phyloP scores from a whole-genome alignment of 2,113 vertebrate genomes.

The Ornithorhynchus anatinus region DNA sequence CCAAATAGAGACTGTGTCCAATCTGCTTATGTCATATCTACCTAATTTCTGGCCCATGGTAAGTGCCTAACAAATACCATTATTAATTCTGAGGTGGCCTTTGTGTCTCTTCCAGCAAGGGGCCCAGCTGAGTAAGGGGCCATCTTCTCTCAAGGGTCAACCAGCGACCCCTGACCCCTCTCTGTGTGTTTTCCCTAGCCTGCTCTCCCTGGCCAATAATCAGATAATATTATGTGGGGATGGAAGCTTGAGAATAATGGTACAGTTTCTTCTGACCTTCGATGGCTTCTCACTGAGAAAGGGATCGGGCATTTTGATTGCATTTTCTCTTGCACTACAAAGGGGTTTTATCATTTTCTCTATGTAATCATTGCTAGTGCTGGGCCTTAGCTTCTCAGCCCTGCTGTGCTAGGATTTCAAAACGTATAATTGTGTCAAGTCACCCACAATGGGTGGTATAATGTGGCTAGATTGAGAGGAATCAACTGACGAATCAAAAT shows the following conservation, averaged over 20 bases:
- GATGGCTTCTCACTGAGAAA: neutral
- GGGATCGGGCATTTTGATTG: neutral
- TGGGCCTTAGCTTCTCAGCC: conserved; percentile 7
- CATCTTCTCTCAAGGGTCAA: no score
- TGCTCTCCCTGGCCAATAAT: neutral
- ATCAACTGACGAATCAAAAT: conserved; percentile 39
- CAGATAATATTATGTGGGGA: neutral
- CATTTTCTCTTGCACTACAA: conserved; percentile 9
- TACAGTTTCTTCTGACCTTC: neutral
- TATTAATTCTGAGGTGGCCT: no score
- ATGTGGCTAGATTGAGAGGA: conserved; percentile 16
- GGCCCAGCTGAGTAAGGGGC: neutral
- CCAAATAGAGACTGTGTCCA: no score
- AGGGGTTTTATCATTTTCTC: conserved; percentile 30
- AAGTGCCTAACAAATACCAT: neutral
- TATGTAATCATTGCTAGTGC: neutral
- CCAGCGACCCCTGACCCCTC: neutral
- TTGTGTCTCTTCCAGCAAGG: neutral
- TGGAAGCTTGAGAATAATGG: neutral
- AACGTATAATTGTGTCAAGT: conserved; percentile 4
- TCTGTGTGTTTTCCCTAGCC: neutral
- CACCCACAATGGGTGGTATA: conserved; percentile 12
- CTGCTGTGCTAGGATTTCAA: conserved; percentile 16
- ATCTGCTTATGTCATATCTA: no score
- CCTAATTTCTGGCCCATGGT: neutral